Evolutionary conservation across 2,888 invertebrate species (phyloP).

Genomic region (Unio pictorum): DNA sequence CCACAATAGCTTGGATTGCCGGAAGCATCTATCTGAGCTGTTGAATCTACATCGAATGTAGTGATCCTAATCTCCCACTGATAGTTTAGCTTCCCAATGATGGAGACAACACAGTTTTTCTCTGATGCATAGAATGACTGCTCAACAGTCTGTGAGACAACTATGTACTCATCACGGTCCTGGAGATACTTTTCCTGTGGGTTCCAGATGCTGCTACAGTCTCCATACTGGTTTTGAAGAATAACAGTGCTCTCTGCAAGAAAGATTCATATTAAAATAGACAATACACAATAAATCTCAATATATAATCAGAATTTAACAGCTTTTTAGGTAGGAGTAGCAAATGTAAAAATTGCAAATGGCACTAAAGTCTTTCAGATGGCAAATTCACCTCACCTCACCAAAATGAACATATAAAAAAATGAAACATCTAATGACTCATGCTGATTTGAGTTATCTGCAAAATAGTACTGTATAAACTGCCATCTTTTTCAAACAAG

Average conservation of each 20-base stretch:
- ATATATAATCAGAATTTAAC: too few species aligned
- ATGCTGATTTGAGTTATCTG: too few species aligned
- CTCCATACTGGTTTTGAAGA: slow-evolving; percentile 26
- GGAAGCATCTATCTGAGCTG: slow-evolving; percentile 7
- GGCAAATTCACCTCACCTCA: too few species aligned
- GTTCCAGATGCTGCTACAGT: slow-evolving; percentile 27
- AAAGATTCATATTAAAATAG: neutral
- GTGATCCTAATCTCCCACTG: slow-evolving; percentile 26
- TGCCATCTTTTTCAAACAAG: too few species aligned
- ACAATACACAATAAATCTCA: too few species aligned
- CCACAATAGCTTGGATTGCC: slow-evolving; percentile 19
- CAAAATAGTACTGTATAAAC: too few species aligned
- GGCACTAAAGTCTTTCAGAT: too few species aligned
- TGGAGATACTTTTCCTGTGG: slow-evolving; percentile 16
- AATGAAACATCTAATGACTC: too few species aligned
- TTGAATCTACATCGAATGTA: slow-evolving; percentile 23
- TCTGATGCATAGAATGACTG: slow-evolving; percentile 18
- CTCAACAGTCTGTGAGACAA: slow-evolving; percentile 21
- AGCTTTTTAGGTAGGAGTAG: too few species aligned
- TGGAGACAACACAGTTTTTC: slow-evolving; percentile 27
- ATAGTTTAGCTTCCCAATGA: slow-evolving; percentile 30
- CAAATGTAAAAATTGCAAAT: too few species aligned
- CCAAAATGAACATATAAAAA: too few species aligned
- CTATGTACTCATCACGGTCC: slow-evolving; percentile 17
- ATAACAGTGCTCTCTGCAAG: slow-evolving; percentile 25